These are phyloP conservation scores for Romanogobio albipinnatus DNA, from an alignment of 2,113 vertebrate species.

Conservation along the genomic window DNA sequence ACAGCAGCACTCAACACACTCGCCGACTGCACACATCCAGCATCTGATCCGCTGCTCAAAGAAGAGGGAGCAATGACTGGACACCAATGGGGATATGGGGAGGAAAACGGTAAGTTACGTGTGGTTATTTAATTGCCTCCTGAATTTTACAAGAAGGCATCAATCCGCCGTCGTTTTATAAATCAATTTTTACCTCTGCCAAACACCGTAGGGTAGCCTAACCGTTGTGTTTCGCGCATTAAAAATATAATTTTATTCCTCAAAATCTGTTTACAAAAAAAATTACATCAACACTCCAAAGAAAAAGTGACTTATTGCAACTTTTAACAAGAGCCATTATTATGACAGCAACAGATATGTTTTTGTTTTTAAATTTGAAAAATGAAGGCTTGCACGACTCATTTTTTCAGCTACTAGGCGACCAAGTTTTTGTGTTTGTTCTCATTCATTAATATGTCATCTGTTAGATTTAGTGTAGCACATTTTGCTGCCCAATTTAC, in stretches of 20 bases:
- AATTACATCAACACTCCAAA: background rate
- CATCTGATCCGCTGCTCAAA: background rate
- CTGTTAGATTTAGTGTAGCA: background rate
- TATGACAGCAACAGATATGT: background rate
- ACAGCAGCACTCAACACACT: background rate
- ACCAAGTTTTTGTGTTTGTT: constrained; percentile 1
- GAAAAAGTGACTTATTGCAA: background rate
- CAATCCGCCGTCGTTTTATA: background rate
- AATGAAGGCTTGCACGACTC: too few species aligned
- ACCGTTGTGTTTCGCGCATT: background rate
- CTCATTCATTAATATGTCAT: background rate
- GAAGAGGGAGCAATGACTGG: constrained; percentile 80
- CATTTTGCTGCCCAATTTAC: background rate
- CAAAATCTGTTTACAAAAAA: background rate
- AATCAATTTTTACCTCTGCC: background rate
- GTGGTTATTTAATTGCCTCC: too few species aligned
- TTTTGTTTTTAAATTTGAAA: too few species aligned
- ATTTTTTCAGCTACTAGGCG: too few species aligned
- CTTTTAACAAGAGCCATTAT: background rate
- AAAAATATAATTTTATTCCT: background rate
- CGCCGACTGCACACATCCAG: background rate
- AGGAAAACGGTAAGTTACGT: constrained; percentile 85
- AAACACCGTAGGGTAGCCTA: background rate
- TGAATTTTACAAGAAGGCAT: background rate
- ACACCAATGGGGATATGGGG: constrained; percentile 90